Evolutionary conservation across 1,140 invertebrate genomes (phyloP), one percentile per base, ranked within the genome.

Genomic region (Drosophila equinoxialis): DNA sequence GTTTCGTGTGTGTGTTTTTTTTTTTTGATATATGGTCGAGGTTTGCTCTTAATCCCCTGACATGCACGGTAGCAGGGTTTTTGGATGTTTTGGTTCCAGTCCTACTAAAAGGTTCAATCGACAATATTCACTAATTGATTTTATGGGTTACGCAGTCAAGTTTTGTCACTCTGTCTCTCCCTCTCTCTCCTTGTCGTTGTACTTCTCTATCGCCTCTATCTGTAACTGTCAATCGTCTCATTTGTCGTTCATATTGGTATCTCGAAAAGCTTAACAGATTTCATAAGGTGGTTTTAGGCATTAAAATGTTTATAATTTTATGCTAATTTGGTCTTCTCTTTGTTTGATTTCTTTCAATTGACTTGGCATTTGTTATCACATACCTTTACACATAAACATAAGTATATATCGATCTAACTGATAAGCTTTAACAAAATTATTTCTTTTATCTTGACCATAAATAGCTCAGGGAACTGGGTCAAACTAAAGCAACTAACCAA

Each of bases 391-490:
- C 6, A 48, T 20, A 51, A 8, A 23, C 3, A 51, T 51, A 23
- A 10, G 10, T 62, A 76, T 72, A 70, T 66, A 72, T 74, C 70
- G 82, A 86, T 86, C 66, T 33, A 11, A 4, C 72, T 86, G 82
- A 86, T 86, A 86, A 77, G 79, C 17, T 20, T 11, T 48, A 33
- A 51, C 45, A 72, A 72, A 42, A 42, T 39, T 71, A 48, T 57
- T 51, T 58, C 42, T 39, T 73, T 42, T 63, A 54, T 64, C 63
- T 42, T 42, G 59, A 33, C 37, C 73, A 73, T 71, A 71, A 73
- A 85, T 41, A 89, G 76, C 77, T 60, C 68, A 70, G 65, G 60
- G 69, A 87, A 86, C 79, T 86, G 84, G 83, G 83, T 86, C 83
- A 81, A 41, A 51, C 17, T 14, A 51, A 17, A 14, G 37, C 45